These are phyloP conservation scores for Melanargia galathea DNA, from an alignment of 2,888 invertebrate species.

Conservation along the genomic window DNA sequence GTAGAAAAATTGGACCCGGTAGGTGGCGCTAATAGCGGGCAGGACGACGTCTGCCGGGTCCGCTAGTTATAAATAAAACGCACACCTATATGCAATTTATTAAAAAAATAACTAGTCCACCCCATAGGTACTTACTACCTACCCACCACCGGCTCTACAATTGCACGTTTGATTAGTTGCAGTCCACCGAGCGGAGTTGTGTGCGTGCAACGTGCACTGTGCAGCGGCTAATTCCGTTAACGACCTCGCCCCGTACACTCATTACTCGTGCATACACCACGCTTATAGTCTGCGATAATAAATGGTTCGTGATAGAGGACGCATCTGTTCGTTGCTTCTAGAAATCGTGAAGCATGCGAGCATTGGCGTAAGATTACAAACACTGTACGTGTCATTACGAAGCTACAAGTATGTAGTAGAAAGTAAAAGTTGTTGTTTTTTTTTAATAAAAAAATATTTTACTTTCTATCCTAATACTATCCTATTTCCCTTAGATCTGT, in stretches of 20 bases:
- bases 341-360: not conserved
- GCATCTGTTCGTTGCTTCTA: not conserved
- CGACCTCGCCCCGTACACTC: constrained; percentile 41
- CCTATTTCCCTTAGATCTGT: too few species aligned
- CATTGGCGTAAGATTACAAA: too few species aligned
- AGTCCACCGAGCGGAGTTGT: constrained; percentile 2
- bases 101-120: not conserved
- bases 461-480: too few species aligned
- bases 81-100: constrained; percentile 1
- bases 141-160: constrained; percentile 6
- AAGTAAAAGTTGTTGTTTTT: too few species aligned
- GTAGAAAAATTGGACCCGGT: not conserved
- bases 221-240: constrained; percentile 44
- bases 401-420: too few species aligned
- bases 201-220: constrained; percentile 23
- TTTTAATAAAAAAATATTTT: too few species aligned
- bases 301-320: constrained; percentile 2
- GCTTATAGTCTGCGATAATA: constrained; percentile 3
- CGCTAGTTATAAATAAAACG: not conserved
- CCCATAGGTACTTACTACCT: not conserved
- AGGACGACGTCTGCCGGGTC: too few species aligned
- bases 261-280: constrained; percentile 28
- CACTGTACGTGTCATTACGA: too few species aligned
- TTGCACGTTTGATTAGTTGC: constrained; percentile 14
- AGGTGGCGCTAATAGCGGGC: too few species aligned